Evolutionary conservation across 2,113 vertebrate genomes (phyloP).

Genomic region (Scytalopus superciliaris): DNA sequence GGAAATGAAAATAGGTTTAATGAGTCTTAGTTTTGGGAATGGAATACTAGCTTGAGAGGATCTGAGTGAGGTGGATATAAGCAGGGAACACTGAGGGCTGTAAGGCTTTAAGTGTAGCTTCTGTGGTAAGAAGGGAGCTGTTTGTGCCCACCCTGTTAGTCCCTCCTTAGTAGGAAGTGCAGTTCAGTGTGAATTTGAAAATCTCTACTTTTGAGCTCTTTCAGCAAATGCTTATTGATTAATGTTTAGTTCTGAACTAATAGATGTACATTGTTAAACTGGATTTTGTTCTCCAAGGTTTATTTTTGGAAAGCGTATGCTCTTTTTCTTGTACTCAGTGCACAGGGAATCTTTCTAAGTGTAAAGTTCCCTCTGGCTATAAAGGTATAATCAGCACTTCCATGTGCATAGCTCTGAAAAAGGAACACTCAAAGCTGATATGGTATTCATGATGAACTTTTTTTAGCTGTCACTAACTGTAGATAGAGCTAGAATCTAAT

Average conservation of each 20-base stretch:
- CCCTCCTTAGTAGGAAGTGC: neutral
- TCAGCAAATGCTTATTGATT: neutral
- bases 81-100: neutral
- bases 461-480: neutral
- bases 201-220: neutral
- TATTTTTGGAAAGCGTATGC: neutral
- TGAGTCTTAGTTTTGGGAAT: neutral
- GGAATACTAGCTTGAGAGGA: neutral
- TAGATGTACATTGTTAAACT: neutral
- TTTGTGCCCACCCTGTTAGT: neutral
- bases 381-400: neutral
- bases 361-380: neutral
- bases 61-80: neutral
- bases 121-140: neutral
- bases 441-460: neutral
- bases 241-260: neutral
- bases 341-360: neutral
- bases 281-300: neutral
- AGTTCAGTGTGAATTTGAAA: neutral
- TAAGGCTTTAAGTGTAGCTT: neutral
- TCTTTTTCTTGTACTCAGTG: neutral
- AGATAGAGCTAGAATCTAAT: neutral
- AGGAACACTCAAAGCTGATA: neutral
- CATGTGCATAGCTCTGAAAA: neutral
- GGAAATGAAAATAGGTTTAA: neutral